These are phyloP conservation scores for Neotragus moschatus DNA, from an alignment of 2,113 vertebrate genomes.

Conservation along the genomic window DNA sequence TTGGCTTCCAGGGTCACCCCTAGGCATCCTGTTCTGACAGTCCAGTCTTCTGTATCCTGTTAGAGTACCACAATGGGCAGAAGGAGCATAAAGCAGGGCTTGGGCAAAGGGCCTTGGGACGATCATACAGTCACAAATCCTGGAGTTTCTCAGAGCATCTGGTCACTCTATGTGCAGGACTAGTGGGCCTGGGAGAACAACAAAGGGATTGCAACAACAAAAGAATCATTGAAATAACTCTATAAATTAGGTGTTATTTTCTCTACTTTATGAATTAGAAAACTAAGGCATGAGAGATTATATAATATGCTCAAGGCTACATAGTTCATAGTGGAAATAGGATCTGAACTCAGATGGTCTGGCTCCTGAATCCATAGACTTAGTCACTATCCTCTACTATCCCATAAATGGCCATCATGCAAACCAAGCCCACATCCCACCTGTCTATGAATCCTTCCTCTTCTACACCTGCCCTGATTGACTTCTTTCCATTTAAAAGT, in stretches of 20 bases:
- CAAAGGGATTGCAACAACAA: background rate
- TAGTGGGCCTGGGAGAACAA: background rate
- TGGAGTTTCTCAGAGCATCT: background rate
- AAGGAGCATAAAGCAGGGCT: background rate
- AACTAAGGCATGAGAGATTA: background rate
- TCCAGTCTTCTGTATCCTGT: background rate
- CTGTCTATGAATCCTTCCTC: background rate
- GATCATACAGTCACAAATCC: background rate
- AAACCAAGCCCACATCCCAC: background rate
- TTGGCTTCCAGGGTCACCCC: background rate
- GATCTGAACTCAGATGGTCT: background rate
- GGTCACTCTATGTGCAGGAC: background rate
- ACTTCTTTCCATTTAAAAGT: background rate
- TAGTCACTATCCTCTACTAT: background rate
- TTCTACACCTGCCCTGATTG: background rate
- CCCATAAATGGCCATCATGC: background rate
- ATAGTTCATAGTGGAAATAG: background rate
- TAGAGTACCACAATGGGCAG: background rate
- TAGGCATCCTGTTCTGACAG: background rate
- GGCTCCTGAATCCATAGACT: background rate
- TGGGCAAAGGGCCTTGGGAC: background rate
- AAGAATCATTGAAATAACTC: background rate
- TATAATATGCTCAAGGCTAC: background rate
- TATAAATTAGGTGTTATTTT: background rate
- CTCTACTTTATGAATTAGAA: background rate